Base-by-base conservation (phyloP, 2,888 invertebrate genomes). In the Orchestes rusci region DNA sequence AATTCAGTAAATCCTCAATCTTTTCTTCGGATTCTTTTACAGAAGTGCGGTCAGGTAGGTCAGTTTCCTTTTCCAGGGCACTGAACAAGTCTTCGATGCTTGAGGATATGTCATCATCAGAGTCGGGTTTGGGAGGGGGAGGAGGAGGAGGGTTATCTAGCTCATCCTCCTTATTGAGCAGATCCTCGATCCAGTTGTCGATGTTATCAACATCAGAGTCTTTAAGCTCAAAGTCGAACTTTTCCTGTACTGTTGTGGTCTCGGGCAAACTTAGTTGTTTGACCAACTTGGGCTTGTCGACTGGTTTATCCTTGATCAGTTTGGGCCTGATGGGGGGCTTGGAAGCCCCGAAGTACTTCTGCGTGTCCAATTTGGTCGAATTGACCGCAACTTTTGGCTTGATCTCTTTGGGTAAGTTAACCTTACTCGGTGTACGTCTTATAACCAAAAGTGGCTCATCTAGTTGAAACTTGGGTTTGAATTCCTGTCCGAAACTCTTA, bases 71-170 rank as follows among this genome's bases (percentile, higher is more conserved):
- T 57, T 68, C 65, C 23, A 70, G 49, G 12, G 68, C 68, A 53
- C 64, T 64, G 16, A 70, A 59, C 35, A 70, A 56, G 56, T 69
- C 67, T 56, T 70, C 70, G 46, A 70, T 69, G 50, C 70, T 70
- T 45, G 63, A 65, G 3, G 66, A 65, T 2, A 61, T 50, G 18
- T 57, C 53, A 42, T 58, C 59, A 5, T 56, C 53, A 10, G 54
- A 51, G 13, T 48, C 50, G 10, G 16, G 7, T 30, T 30, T n/a
- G 4, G 47, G 30, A 20, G 34, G 36, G 10, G 56, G 49, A 7
- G 58, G 56, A 49, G 64, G 62, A 30, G 66, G 60, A 1, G 69
- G 69, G 53, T 67, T 68, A 52, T 64, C 57, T 5, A 69, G 47
- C 50, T 69, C 67, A 16, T 66, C 63, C 52, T 69, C 65, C 38